phyloP scores from a whole-genome alignment of 2,797 vertebrate genomes.

The Hozukius guyotensis region DNA sequence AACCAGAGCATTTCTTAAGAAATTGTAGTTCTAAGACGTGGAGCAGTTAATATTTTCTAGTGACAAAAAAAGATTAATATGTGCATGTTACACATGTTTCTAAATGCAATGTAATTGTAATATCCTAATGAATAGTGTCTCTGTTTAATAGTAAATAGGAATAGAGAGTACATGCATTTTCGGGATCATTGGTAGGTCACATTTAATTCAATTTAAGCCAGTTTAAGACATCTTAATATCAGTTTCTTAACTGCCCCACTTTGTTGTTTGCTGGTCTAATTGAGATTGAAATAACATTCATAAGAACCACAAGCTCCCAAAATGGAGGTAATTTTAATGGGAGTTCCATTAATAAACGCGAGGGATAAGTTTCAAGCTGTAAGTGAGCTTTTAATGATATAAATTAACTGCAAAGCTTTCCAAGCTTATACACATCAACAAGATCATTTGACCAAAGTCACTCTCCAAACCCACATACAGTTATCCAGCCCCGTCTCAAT shows the following conservation, averaged over 20 bases:
- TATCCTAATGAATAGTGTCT: not conserved
- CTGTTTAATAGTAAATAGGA: not conserved
- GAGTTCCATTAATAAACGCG: not conserved
- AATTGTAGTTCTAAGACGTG: conserved; percentile 49
- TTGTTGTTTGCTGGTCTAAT: conserved; percentile 23
- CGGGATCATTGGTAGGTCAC: not conserved
- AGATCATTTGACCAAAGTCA: not conserved
- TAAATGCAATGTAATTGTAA: conserved; percentile 7
- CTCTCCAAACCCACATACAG: not conserved
- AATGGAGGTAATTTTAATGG: not conserved
- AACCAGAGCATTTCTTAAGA: conserved; percentile 51
- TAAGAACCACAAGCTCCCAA: not conserved
- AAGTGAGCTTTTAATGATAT: not conserved
- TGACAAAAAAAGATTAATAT: conserved; percentile 43
- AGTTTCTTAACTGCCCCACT: not conserved
- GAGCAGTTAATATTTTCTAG: conserved; percentile 29
- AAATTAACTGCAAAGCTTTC: not conserved
- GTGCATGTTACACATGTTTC: not conserved
- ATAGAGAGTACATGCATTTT: conserved; percentile 4
- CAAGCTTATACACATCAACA: not conserved
- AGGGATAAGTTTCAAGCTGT: not conserved
- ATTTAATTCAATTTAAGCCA: conserved; percentile 3
- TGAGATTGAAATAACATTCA: conserved; percentile 18
- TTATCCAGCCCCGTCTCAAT: not conserved
- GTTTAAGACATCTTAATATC: conserved; percentile 21